Conservation (phyloP, 2,113 vertebrate species). For the Oxyruncus cristatus region DNA sequence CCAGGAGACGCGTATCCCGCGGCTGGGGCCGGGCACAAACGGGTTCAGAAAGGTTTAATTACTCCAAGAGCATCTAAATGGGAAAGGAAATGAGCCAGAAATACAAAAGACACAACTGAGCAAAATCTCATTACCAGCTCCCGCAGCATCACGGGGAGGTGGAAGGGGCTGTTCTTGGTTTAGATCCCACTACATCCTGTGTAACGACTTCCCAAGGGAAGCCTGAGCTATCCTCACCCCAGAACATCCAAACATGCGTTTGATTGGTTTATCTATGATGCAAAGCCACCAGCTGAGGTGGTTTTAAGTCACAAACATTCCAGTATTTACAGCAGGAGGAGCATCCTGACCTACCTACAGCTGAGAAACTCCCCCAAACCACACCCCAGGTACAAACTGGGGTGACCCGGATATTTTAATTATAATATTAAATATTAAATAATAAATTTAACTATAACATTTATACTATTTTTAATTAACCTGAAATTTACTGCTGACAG, state of each 20-base stretch:
- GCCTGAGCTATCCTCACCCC: not conserved
- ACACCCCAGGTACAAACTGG: fast-evolving
- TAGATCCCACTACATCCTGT: fast-evolving
- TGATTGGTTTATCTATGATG: fast-evolving
- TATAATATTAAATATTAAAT: not conserved
- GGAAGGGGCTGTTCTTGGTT: not conserved
- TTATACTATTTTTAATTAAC: not conserved
- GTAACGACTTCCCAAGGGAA: not conserved
- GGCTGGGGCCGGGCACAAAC: not conserved
- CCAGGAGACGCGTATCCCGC: not conserved
- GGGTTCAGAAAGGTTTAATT: no score
- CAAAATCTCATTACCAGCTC: not conserved
- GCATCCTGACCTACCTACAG: fast-evolving
- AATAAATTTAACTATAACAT: not conserved
- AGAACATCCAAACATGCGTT: fast-evolving
- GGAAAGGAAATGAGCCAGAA: not conserved
- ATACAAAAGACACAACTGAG: not conserved
- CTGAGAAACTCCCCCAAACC: fast-evolving
- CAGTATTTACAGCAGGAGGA: not conserved
- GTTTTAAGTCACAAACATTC: not conserved
- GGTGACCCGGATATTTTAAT: not conserved
- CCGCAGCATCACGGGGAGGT: fast-evolving
- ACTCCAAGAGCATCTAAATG: not conserved
- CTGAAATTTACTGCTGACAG: not conserved
- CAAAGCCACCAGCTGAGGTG: not conserved